Percentiles rank a stretch among this genome's conserved stretches.
Conservation (phyloP, 2,113 vertebrate species). For the Trematomus loennbergii region DNA sequence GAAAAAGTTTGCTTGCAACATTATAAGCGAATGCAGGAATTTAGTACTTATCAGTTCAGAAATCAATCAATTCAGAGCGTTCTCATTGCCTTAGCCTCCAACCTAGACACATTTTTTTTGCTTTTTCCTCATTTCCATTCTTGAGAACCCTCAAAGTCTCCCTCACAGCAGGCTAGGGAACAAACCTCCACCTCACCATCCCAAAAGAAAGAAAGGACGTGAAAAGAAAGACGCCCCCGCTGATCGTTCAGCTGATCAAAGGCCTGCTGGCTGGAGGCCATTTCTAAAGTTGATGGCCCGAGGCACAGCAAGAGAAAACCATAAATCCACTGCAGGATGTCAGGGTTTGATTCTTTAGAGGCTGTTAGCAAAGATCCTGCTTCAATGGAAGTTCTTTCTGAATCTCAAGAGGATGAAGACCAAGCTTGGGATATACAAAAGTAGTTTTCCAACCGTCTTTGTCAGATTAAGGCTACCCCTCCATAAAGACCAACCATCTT, state of each 20-base stretch:
- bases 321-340: constrained; percentile 20
- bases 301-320: constrained; percentile 16
- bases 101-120: neutral
- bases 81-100: neutral
- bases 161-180: constrained; percentile 37
- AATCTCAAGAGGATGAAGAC: neutral
- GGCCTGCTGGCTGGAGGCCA: constrained; percentile 32
- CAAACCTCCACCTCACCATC: constrained; percentile 16
- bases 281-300: constrained; percentile 17
- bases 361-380: constrained; percentile 1
- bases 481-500: no score
- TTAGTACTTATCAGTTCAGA: no score
- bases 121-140: constrained; percentile 36
- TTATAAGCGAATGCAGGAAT: neutral
- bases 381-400: neutral
- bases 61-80: neutral
- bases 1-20: constrained; percentile 29
- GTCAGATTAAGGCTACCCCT: neutral
- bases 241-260: constrained; percentile 40
- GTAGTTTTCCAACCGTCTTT: neutral
- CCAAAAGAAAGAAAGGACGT: constrained; percentile 13
- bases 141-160: constrained; percentile 19
- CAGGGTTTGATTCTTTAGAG: constrained; percentile 11
- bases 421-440: neutral
- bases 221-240: neutral